These are phyloP conservation scores for Eretmocerus hayati DNA, from an alignment of 2,888 invertebrate species.

Conservation along the genomic window DNA sequence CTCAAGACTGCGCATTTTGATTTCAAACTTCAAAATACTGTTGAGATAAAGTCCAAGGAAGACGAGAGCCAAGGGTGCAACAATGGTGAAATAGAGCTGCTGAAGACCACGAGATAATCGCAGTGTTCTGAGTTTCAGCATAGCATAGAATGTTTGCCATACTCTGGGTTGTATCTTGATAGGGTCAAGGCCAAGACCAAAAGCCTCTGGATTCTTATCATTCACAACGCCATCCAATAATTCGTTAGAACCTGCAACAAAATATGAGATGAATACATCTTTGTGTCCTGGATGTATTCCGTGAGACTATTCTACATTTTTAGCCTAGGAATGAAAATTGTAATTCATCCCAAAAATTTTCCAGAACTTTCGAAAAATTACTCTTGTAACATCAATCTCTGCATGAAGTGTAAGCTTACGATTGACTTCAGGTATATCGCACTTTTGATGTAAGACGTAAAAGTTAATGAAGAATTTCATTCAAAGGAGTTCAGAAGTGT, in stretches of 20 bases:
- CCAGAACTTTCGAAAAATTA: neutral
- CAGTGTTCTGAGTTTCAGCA: conserved; percentile 60
- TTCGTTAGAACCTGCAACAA: conserved; percentile 47
- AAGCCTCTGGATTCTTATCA: conserved; percentile 51
- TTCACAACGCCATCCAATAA: conserved; percentile 47
- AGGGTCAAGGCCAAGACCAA: conserved; percentile 57
- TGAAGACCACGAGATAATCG: conserved; percentile 64
- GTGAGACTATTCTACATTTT: no score
- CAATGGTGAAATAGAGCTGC: conserved; percentile 67
- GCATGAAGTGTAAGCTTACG: no score
- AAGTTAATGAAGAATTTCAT: no score
- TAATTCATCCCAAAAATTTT: no score
- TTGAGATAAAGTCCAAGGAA: conserved; percentile 62
- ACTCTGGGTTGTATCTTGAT: conserved; percentile 59
- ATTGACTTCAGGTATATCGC: no score
- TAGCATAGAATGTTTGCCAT: conserved; percentile 59
- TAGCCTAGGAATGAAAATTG: no score
- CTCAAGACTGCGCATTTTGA: conserved; percentile 57
- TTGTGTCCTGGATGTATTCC: no score
- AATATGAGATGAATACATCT: no score
- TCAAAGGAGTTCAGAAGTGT: no score
- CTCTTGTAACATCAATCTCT: no score
- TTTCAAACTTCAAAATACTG: conserved; percentile 57
- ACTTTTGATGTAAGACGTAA: no score
- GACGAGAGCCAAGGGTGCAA: conserved; percentile 63